These are phyloP conservation scores for Podarcis siculus DNA, from an alignment of 2,797 vertebrate species.

Conservation along the genomic window DNA sequence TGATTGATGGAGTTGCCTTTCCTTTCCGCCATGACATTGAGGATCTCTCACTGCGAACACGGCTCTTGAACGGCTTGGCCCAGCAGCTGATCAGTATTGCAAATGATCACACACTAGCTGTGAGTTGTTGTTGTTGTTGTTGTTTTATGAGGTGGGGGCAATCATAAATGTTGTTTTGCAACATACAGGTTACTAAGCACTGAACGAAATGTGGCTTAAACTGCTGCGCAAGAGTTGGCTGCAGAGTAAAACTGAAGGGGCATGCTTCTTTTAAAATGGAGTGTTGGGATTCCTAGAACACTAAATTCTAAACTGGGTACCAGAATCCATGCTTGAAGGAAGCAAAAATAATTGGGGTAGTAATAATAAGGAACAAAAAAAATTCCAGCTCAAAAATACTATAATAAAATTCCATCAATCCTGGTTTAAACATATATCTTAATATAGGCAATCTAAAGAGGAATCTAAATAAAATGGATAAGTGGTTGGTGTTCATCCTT, in stretches of 20 bases:
- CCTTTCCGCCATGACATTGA: conserved; percentile 89
- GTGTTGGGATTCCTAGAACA: too few relatives aligned
- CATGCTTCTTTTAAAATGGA: accelerated
- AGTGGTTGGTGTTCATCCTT: too few relatives aligned
- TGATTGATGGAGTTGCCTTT: conserved; percentile 92
- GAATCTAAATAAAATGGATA: too few relatives aligned
- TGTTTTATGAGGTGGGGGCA: not conserved
- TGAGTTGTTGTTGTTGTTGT: conserved; percentile 65
- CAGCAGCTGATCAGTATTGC: conserved; percentile 88
- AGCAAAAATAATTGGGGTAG: too few relatives aligned
- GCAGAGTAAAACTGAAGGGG: not conserved
- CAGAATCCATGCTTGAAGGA: not conserved
- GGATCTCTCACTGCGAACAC: conserved; percentile 87
- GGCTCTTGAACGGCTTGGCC: conserved; percentile 86
- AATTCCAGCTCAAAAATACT: too few relatives aligned
- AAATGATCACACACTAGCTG: conserved; percentile 80
- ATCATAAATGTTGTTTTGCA: not conserved
- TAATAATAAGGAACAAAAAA: too few relatives aligned
- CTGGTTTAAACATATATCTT: too few relatives aligned
- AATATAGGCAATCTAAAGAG: too few relatives aligned
- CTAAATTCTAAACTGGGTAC: not conserved
- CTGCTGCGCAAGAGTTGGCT: not conserved
- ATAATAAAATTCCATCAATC: too few relatives aligned
- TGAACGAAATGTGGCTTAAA: not conserved
- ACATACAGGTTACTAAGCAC: not conserved